Percentiles rank a stretch among this genome's conserved stretches.
Evolutionary conservation across 2,797 vertebrate genomes (phyloP).

Genomic region (Molossus alvarezi): DNA sequence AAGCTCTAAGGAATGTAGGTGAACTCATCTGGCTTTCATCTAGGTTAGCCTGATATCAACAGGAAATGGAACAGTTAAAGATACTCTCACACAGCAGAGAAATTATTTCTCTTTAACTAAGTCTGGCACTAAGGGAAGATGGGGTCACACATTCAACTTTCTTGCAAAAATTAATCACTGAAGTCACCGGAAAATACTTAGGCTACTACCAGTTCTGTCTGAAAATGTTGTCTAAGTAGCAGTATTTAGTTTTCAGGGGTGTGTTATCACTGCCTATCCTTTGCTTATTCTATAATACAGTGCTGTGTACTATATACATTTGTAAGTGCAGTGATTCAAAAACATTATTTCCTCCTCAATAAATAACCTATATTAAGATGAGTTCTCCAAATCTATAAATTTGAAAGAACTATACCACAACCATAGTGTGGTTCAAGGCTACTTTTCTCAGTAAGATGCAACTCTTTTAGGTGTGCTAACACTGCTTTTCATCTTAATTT

Average conservation of each 20-base stretch:
- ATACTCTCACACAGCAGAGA: rapidly evolving
- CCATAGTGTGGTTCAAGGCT: neutral
- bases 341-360: neutral
- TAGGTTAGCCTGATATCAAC: conserved; percentile 94
- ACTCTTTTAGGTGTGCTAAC: neutral
- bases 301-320: neutral
- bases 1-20: conserved; percentile 97
- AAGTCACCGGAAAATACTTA: neutral
- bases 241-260: neutral
- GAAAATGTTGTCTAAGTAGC: neutral
- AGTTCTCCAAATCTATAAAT: neutral
- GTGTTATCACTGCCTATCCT: neutral
- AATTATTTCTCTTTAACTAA: neutral
- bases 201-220: rapidly evolving
- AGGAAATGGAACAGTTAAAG: conserved; percentile 78
- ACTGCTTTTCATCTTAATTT: conserved; percentile 25
- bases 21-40: conserved; percentile 98
- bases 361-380: neutral
- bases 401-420: neutral
- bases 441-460: neutral
- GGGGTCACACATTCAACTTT: neutral
- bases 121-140: neutral
- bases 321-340: neutral
- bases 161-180: neutral
- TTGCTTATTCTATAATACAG: neutral